Evolutionary conservation across 2,113 vertebrate species (phyloP).

Genomic region (Gadus chalcogrammus): DNA sequence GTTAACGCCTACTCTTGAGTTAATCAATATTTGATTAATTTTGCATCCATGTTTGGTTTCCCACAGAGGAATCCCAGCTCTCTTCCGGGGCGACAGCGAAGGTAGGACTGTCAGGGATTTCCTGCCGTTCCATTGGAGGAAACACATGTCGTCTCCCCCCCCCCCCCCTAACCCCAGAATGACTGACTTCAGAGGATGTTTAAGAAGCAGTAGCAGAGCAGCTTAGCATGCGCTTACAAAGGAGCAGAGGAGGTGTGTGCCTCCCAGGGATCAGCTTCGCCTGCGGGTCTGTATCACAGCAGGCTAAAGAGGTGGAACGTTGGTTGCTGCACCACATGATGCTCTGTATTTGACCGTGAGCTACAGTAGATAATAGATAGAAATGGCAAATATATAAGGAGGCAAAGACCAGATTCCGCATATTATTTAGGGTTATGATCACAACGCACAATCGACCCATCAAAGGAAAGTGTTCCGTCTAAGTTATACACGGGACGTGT

Average conservation of each 20-base stretch:
- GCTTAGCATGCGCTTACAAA: conserved; percentile 23
- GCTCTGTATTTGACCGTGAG: neutral
- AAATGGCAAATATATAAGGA: too few species aligned
- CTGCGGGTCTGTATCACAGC: conserved; percentile 26
- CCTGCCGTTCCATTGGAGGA: neutral
- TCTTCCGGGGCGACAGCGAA: neutral
- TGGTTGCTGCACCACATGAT: neutral
- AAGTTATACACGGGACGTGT: too few species aligned
- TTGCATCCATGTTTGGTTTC: neutral
- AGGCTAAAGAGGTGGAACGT: neutral
- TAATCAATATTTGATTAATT: neutral
- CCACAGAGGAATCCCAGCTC: neutral
- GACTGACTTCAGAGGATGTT: conserved; percentile 3
- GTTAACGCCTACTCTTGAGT: too few species aligned
- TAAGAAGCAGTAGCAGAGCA: conserved; percentile 32
- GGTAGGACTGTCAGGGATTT: neutral
- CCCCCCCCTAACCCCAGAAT: neutral
- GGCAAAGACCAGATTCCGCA: too few species aligned
- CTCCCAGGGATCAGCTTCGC: conserved; percentile 37
- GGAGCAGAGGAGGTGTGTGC: conserved; percentile 25
- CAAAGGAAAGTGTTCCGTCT: too few species aligned
- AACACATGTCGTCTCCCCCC: neutral
- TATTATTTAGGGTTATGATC: neutral
- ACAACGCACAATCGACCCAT: neutral
- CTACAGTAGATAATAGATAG: neutral